Evolutionary conservation across 1,140 invertebrate genomes (phyloP).

Genomic region (Nasonia longicornis): DNA sequence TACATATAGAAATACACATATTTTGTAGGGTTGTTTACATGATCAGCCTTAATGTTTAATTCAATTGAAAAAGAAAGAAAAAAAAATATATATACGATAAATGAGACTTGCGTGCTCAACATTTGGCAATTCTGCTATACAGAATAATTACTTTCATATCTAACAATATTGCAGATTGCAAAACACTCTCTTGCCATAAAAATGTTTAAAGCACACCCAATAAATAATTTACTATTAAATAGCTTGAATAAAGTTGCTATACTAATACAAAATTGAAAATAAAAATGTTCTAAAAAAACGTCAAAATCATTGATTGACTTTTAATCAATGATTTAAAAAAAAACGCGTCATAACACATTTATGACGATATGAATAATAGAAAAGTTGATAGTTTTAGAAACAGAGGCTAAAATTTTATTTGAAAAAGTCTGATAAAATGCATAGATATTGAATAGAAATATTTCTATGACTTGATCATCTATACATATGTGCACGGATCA

Average conservation of each 20-base stretch:
- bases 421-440: conserved; percentile 40
- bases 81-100: conserved; percentile 45
- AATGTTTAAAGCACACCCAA: conserved; percentile 59
- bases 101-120: conserved; percentile 54
- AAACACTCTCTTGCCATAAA: conserved; percentile 64
- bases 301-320: conserved; percentile 39
- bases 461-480: conserved; percentile 47
- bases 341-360: conserved; percentile 39
- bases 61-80: conserved; percentile 55
- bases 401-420: conserved; percentile 30
- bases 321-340: conserved; percentile 38
- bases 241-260: conserved; percentile 42
- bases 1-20: conserved; percentile 68
- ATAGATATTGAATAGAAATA: conserved; percentile 48
- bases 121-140: conserved; percentile 57
- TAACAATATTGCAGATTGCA: conserved; percentile 37
- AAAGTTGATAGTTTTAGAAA: conserved; percentile 26
- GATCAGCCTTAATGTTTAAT: conserved; percentile 68
- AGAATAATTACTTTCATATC: conserved; percentile 56
- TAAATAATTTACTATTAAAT: conserved; percentile 41
- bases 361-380: conserved; percentile 49
- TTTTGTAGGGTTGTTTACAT: conserved; percentile 71
- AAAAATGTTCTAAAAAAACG: conserved; percentile 35
- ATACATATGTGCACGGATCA: conserved; percentile 50
- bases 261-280: conserved; percentile 45